Evolutionary conservation across 2,113 vertebrate genomes (phyloP), one percentile per base, ranked within the genome.

Genomic region (Miniopterus natalensis): DNA sequence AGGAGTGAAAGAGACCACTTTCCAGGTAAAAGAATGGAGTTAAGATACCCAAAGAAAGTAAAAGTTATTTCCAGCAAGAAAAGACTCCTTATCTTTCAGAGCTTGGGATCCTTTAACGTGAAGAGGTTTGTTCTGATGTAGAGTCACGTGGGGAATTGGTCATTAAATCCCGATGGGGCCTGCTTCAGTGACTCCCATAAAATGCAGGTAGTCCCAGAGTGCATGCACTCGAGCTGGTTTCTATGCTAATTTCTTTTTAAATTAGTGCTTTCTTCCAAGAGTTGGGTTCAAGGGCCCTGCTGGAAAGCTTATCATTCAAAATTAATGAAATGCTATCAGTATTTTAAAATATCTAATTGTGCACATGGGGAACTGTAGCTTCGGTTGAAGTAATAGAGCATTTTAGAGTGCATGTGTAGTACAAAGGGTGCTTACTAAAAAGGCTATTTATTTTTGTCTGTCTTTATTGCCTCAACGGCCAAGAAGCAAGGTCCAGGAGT

Each of bases 101-200:
- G n/a, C 29, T 74, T 97, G 96, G 94, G 94, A 92, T 23, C 78
- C 63, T 90, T 96, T 97, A 98, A 96, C 59, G 68, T 92, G 96
- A 98, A 98, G 95, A 42, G 77, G 57, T 42, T 92, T 96, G 25
- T 95, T 96, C 61, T 68, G 86, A 83, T 68, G 71, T 55, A 79
- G 87, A 97, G 81, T 94, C 78, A 57, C 8, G n/a, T 90, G 78
- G 95, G 91, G 92, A 97, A 94, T 1, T 42, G 95, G 40, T 53
- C 88, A 65, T 74, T 97, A 61, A 59, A 96, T 96, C 91, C 49
- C 29, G 40, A 86, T 3, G 13, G 25, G 10, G 29, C 27, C 65
- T 79, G 10, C 53, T n/a, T 40, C 20, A 3, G 9, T 29, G 70
- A 42, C 23, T 47, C 84, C 68, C 21, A 49, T 84, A 29, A 95